Conservation (phyloP, 2,888 invertebrate species). For the Phlogophora meticulosa region DNA sequence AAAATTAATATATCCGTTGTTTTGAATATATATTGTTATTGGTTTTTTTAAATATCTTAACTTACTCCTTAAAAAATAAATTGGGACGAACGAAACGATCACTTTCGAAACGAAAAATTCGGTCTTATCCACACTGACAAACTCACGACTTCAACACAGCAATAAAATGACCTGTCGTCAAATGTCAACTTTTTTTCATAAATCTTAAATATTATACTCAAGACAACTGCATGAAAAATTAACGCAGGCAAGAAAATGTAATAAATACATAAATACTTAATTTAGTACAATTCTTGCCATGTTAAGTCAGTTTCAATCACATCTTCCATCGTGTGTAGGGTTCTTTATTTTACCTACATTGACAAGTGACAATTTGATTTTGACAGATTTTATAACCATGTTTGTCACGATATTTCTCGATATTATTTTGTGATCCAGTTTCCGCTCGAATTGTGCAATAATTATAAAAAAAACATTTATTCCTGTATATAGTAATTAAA, state of each 20-base stretch:
- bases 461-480: constrained; percentile 66
- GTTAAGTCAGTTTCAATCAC: constrained; percentile 14
- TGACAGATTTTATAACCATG: constrained; percentile 88
- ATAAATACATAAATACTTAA: too few species aligned
- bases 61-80: neutral
- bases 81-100: too few species aligned
- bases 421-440: constrained; percentile 83
- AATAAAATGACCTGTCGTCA: constrained; percentile 19
- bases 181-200: constrained; percentile 15
- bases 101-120: constrained; percentile 21
- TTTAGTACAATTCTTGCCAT: constrained; percentile 14
- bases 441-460: constrained; percentile 82
- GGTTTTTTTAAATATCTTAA: neutral
- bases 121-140: neutral
- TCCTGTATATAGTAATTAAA: constrained; percentile 74
- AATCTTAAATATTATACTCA: constrained; percentile 10
- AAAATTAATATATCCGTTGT: too few species aligned
- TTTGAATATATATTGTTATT: neutral
- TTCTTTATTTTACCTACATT: constrained; percentile 42
- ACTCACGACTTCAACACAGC: neutral
- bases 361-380: constrained; percentile 56
- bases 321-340: constrained; percentile 12
- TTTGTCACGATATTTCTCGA: constrained; percentile 81
- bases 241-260: neutral
- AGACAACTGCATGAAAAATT: neutral